phyloP scores from a whole-genome alignment of 2,113 vertebrate genomes.

The Hemiscyllium ocellatum region DNA sequence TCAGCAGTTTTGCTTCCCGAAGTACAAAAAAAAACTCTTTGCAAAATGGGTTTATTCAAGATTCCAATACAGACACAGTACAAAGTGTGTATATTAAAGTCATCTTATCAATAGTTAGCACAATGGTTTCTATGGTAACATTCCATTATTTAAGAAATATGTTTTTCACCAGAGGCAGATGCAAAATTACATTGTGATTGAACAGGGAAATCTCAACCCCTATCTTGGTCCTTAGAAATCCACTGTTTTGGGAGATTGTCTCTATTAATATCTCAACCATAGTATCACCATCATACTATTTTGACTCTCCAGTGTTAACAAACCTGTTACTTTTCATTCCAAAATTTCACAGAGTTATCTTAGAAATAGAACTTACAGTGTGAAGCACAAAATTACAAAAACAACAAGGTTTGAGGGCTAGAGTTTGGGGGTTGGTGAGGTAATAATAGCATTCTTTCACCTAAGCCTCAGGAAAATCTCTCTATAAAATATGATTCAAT shows the following conservation, averaged over 20 bases:
- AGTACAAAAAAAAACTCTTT: not conserved
- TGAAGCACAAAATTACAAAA: not conserved
- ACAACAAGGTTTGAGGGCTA: not conserved
- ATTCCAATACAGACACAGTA: not conserved
- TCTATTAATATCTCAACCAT: not conserved
- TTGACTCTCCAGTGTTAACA: not conserved
- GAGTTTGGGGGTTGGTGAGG: not conserved
- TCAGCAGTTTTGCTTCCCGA: not conserved
- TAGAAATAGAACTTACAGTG: not conserved
- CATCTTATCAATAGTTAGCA: not conserved
- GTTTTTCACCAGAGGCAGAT: not conserved
- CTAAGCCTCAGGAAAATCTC: not conserved
- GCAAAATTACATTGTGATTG: not conserved
- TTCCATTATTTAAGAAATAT: not conserved
- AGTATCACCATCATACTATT: not conserved
- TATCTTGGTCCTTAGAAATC: not conserved
- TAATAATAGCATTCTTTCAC: too few species aligned
- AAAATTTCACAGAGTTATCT: not conserved
- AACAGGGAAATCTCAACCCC: not conserved
- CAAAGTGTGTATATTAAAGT: not conserved
- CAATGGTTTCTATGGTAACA: not conserved
- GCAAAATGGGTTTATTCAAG: not conserved
- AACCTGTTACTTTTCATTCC: not conserved
- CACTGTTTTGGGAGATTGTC: not conserved
- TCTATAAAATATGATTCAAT: not conserved